phyloP scores from a whole-genome alignment of 2,113 vertebrate genomes.

The Macrotus californicus region DNA sequence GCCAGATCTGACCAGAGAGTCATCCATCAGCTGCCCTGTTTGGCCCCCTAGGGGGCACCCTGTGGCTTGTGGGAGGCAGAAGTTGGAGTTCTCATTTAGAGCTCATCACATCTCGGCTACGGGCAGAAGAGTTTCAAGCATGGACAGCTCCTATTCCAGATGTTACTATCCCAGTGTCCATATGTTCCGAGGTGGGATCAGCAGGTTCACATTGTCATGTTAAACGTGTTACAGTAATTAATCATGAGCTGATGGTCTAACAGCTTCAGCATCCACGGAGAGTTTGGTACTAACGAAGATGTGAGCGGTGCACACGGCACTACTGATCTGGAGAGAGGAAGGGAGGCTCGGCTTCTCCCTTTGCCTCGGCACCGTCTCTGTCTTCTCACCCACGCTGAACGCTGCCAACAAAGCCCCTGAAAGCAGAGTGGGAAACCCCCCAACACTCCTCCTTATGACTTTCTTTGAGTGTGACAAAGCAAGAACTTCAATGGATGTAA shows the following conservation, averaged over 20 bases:
- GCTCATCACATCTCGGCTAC: not conserved
- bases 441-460: not conserved
- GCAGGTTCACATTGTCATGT: slow-evolving; percentile 57
- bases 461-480: slow-evolving; percentile 9
- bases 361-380: not conserved
- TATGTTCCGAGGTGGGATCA: slow-evolving; percentile 65
- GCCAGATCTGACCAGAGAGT: not conserved
- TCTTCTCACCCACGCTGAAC: not conserved
- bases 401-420: slow-evolving; percentile 2
- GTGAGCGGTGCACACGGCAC: not conserved
- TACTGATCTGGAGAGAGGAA: not conserved
- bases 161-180: slow-evolving; percentile 49
- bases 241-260: slow-evolving; percentile 64
- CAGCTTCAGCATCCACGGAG: slow-evolving; percentile 26
- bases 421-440: slow-evolving; percentile 8
- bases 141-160: slow-evolving; percentile 50
- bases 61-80: slow-evolving; percentile 5
- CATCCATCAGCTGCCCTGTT: slow-evolving; percentile 48
- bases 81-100: slow-evolving; percentile 34
- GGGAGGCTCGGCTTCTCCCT: not conserved
- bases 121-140: slow-evolving; percentile 45
- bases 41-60: not conserved
- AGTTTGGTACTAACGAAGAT: not conserved
- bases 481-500: slow-evolving; percentile 5
- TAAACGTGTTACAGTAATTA: slow-evolving; percentile 70